A percentile compares a stretch with the other conserved stretches of the same genome.
Evolutionary conservation across 2,888 invertebrate genomes (phyloP).

Genomic region (Tetragonula carbonaria): DNA sequence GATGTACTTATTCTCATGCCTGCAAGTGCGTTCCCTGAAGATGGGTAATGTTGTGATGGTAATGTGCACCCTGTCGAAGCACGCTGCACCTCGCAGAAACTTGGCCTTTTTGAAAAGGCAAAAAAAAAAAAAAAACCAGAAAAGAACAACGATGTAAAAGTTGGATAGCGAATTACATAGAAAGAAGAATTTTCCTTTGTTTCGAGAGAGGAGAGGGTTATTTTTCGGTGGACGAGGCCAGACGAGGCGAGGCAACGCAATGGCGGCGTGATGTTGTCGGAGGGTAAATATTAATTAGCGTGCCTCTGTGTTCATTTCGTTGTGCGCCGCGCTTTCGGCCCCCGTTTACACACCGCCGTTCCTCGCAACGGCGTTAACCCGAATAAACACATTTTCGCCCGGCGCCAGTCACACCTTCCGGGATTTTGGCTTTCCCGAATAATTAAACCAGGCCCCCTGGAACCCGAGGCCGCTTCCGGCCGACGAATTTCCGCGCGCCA

Average conservation of each 20-base stretch:
- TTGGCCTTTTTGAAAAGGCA: no score
- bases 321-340: conserved; percentile 66
- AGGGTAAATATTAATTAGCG: conserved; percentile 84
- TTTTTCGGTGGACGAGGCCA: conserved; percentile 15
- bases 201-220: neutral
- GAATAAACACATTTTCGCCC: conserved; percentile 72
- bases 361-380: conserved; percentile 64
- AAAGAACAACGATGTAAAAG: no score
- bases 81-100: no score
- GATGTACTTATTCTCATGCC: no score
- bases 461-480: conserved; percentile 34
- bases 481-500: conserved; percentile 42
- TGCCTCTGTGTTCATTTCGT: conserved; percentile 80
- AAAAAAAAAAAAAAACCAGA: no score
- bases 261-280: conserved; percentile 80
- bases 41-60: no score
- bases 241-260: conserved; percentile 51
- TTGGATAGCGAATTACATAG: no score
- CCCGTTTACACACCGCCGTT: conserved; percentile 58
- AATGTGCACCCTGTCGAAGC: no score
- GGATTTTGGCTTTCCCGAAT: conserved; percentile 67
- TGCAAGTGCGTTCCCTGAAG: no score
- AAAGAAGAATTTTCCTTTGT: no score
- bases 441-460: conserved; percentile 64
- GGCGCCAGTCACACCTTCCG: conserved; percentile 69